Evolutionary conservation across 2,113 vertebrate genomes (phyloP).

Genomic region (Chrysochloris asiatica): DNA sequence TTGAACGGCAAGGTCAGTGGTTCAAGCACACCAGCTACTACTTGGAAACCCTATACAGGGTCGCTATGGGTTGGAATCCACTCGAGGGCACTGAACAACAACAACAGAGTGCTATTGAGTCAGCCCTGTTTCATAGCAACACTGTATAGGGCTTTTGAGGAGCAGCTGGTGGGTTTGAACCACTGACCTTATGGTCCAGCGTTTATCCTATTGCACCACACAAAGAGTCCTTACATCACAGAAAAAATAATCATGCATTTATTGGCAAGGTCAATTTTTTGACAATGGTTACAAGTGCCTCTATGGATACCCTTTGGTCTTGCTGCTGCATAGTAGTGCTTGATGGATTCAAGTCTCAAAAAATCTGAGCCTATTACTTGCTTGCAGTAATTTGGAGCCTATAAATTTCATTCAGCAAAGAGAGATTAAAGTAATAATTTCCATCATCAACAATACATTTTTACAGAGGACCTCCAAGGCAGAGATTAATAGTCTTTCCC

Average conservation of each 20-base stretch:
- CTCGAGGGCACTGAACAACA: too few species aligned
- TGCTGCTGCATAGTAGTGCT: not conserved
- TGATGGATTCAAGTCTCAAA: slow-evolving; percentile 29
- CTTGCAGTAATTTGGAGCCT: not conserved
- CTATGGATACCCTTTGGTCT: not conserved
- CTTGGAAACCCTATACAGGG: too few species aligned
- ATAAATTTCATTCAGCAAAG: slow-evolving; percentile 44
- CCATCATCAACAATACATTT: slow-evolving; percentile 27
- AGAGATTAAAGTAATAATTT: slow-evolving; percentile 53
- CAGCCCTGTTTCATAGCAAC: too few species aligned
- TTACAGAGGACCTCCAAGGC: not conserved
- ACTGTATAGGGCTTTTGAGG: too few species aligned
- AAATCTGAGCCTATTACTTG: not conserved
- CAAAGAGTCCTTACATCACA: not conserved
- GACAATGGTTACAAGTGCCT: not conserved
- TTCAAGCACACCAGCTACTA: too few species aligned
- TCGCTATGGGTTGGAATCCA: too few species aligned
- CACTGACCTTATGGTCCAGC: too few species aligned
- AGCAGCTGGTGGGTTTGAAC: too few species aligned
- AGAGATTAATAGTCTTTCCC: slow-evolving; percentile 8
- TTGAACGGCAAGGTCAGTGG: too few species aligned
- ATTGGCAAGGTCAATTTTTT: not conserved
- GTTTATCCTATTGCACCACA: too few species aligned
- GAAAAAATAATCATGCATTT: slow-evolving; percentile 27
- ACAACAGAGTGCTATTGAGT: too few species aligned